Evolutionary conservation across 1,140 invertebrate species (phyloP), one percentile per base, ranked within the genome.

Genomic region (Caerostris extrusa): DNA sequence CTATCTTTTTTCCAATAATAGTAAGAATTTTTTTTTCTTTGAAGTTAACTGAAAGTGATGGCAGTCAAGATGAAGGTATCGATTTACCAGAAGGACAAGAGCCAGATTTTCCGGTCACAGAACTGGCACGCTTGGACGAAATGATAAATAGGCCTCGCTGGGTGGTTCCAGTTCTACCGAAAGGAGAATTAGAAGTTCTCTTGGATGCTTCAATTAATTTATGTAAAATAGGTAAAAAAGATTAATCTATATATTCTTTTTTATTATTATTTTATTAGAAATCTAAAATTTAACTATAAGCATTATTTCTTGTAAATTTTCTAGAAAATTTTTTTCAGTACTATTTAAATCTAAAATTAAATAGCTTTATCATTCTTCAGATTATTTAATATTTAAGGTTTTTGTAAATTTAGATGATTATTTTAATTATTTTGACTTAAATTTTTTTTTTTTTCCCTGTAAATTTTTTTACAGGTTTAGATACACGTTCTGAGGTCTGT

Each of bases 91-190:
- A 88, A 71, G 88, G 92, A 82, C 90, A 67, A 64, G 85, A 93
- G 89, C 91, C 93, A 95, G 90, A 83, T 85, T 99, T 99, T 97
- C 98, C 98, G 93, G 96, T 97, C 95, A 97, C 97, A 85, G 98
- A 99, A 96, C 96, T 99, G 95, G 97, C 97, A 91, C 97, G 97
- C 94, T 96, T 99, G 95, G 98, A 99, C 96, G 98, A 99, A 96
- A 99, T 99, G 97, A 99, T 99, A 96, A 96, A 96, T 95, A 95
- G 97, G 96, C 97, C 98, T 94, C 97, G 98, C 95, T 99, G 99
- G 99, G 98, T 99, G 88, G 98, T 99, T 50, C 99, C 99, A 71
- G 99, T 99, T 64, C 96, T 99, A 95, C 98, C 99, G 7, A 98
- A 99, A 95, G 98, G 99, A 96, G 98, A 99, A 96, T 96, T 99